A percentile compares a stretch with the other conserved stretches of the same genome.
Evolutionary conservation across 2,113 vertebrate species (phyloP).

Genomic region (Aspiorhynchus laticeps): DNA sequence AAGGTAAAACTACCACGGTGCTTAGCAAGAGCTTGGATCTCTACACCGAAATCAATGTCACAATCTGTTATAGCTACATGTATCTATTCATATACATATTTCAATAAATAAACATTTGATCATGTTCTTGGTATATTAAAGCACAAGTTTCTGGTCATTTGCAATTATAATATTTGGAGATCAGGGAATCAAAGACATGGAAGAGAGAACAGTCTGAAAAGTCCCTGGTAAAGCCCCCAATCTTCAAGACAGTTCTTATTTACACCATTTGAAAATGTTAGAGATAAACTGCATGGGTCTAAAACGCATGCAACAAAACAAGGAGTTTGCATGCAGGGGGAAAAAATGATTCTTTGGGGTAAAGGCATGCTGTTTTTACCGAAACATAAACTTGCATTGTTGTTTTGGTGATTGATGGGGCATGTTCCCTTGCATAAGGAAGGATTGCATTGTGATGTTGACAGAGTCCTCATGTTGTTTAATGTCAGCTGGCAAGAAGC

Average conservation of each 20-base stretch:
- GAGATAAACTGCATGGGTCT: conserved; percentile 58
- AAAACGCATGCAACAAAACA: conserved; percentile 69
- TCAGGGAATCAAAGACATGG: conserved; percentile 56
- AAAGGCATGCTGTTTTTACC: neutral
- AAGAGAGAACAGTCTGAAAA: conserved; percentile 69
- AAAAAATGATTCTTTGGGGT: conserved; percentile 42
- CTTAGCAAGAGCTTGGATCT: conserved; percentile 64
- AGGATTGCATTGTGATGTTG: conserved; percentile 70
- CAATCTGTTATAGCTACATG: conserved; percentile 74
- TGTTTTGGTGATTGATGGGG: conserved; percentile 53
- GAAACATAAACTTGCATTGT: conserved; percentile 33
- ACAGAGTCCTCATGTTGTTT: conserved; percentile 57
- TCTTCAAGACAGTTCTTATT: conserved; percentile 28
- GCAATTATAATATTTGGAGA: conserved; percentile 57
- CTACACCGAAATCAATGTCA: conserved; percentile 70
- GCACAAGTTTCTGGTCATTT: conserved; percentile 85
- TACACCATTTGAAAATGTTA: conserved; percentile 31
- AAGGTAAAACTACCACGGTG: conserved; percentile 67
- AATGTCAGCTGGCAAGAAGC: conserved; percentile 42
- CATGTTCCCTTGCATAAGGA: conserved; percentile 72
- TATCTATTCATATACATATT: conserved; percentile 66
- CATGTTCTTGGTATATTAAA: conserved; percentile 65
- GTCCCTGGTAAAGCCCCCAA: conserved; percentile 59
- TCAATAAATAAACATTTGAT: conserved; percentile 54
- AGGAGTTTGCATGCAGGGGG: conserved; percentile 69